phyloP scores from a whole-genome alignment of 2,888 invertebrate species.

The Cyrtodaria siliqua region DNA sequence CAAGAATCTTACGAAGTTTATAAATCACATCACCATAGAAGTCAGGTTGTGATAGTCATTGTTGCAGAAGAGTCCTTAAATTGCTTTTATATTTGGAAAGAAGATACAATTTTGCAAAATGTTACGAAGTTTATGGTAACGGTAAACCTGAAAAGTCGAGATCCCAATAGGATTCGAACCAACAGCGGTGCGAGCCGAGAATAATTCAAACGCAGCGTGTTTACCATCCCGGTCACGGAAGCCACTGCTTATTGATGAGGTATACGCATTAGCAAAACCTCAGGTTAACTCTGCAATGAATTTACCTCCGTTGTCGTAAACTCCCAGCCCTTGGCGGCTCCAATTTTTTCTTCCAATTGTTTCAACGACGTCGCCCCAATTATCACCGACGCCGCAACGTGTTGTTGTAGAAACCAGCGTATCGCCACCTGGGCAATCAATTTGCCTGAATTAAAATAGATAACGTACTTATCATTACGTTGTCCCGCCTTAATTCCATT shows the following conservation, averaged over 20 bases:
- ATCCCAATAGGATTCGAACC: neutral
- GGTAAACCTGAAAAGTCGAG: conserved; percentile 9
- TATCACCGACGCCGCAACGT: conserved; percentile 77
- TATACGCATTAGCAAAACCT: too few relatives aligned
- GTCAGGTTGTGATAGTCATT: too few relatives aligned
- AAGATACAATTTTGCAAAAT: too few relatives aligned
- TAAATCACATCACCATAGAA: too few relatives aligned
- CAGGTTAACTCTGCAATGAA: neutral
- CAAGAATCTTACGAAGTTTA: too few relatives aligned
- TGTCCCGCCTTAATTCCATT: too few relatives aligned
- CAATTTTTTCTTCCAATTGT: conserved; percentile 81
- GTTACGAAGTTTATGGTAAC: conserved; percentile 12
- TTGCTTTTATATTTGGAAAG: too few relatives aligned
- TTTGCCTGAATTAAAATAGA: conserved; percentile 66
- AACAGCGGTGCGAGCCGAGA: too few relatives aligned
- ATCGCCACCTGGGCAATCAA: conserved; percentile 77
- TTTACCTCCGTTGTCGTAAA: conserved; percentile 76
- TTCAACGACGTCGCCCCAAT: conserved; percentile 78
- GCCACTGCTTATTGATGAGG: neutral
- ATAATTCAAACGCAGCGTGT: too few relatives aligned
- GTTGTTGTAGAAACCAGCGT: conserved; percentile 80
- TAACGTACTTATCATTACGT: too few relatives aligned
- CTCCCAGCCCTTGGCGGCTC: conserved; percentile 74
- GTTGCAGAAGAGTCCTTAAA: too few relatives aligned
- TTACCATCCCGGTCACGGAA: neutral